Evolutionary conservation across 2,113 vertebrate genomes (phyloP), one percentile per base, ranked within the genome.

Genomic region (Boulengeromyrus knoepffleri): DNA sequence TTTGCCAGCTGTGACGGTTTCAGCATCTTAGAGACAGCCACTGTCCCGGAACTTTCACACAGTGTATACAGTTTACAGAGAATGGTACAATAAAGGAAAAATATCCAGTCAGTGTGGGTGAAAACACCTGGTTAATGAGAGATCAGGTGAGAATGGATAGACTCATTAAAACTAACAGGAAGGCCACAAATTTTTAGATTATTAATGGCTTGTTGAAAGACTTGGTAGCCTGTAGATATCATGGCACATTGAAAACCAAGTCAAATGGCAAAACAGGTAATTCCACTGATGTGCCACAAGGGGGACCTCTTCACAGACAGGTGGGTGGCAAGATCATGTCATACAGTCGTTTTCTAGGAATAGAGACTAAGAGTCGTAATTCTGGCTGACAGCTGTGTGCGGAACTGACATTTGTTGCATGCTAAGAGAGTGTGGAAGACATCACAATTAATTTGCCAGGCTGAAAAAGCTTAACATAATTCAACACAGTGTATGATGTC

Each of bases 361-460:
- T 53, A 39, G 52, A n/a, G 87, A 17, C 36, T n/a, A 24, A 58
- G 56, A 62, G 24, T 88, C 56, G 45, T 88, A 46, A 88, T 88
- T 50, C 39, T 45, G 19, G 39, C 10, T 88, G 87, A 88, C 39
- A 66, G 39, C 52, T 88, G 87, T 88, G 53, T 31, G 27, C 27
- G 24, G 66, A 74, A 89, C 2, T 49, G 88, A 86, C 46, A 50
- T 53, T 87, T 86, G 45, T 87, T 87, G 13, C 50, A 86, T 50
- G 47, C 84, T 85, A 49, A 49, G 3, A 47, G 45, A 27, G 42
- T 47, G 15, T 53, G 27, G 85, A 53, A 87, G 13, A 53, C 49
- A 53, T 87, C 36, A 15, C 85, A 87, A 70, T 88, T 88, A 88
- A 88, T 88, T 74, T 74, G 42, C 45, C 7, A 74, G 56, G 47